phyloP scores from a whole-genome alignment of 1,140 invertebrate species.

The Lepidurus arcticus region DNA sequence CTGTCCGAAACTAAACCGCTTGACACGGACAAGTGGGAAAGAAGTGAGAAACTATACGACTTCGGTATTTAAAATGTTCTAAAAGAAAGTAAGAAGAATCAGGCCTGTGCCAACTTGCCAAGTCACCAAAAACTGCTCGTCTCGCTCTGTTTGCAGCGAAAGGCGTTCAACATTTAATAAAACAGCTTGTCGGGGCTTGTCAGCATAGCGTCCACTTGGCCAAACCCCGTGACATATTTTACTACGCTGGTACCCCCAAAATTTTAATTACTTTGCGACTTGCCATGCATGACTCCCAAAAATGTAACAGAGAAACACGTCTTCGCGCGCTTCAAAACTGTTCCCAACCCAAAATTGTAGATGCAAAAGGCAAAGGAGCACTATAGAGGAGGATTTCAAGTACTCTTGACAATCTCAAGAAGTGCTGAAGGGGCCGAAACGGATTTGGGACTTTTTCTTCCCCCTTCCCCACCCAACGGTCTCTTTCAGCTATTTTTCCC shows the following conservation, averaged over 20 bases:
- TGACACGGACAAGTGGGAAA: too few relatives aligned
- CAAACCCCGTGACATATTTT: slow-evolving; percentile 11
- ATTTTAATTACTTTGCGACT: slow-evolving; percentile 12
- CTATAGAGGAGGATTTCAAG: neutral
- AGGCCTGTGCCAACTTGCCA: neutral
- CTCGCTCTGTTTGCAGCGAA: neutral
- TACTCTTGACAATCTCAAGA: slow-evolving; percentile 22
- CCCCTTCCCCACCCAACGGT: neutral
- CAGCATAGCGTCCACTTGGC: slow-evolving; percentile 13
- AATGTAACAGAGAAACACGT: neutral
- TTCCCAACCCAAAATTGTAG: neutral
- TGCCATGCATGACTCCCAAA: slow-evolving; percentile 3
- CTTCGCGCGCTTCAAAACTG: neutral
- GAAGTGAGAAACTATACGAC: too few relatives aligned
- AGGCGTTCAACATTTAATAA: neutral
- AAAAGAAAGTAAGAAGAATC: neutral
- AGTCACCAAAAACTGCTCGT: neutral
- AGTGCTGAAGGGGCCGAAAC: slow-evolving; percentile 16
- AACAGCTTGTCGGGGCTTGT: neutral
- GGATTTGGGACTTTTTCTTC: neutral
- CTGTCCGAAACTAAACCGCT: too few relatives aligned
- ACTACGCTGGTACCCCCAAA: neutral
- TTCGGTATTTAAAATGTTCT: too few relatives aligned
- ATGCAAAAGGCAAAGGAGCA: slow-evolving; percentile 3
- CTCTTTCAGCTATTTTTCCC: neutral